These are phyloP conservation scores for Phylloscopus whistleri DNA, from an alignment of 2,113 vertebrate genomes.

Conservation along the genomic window DNA sequence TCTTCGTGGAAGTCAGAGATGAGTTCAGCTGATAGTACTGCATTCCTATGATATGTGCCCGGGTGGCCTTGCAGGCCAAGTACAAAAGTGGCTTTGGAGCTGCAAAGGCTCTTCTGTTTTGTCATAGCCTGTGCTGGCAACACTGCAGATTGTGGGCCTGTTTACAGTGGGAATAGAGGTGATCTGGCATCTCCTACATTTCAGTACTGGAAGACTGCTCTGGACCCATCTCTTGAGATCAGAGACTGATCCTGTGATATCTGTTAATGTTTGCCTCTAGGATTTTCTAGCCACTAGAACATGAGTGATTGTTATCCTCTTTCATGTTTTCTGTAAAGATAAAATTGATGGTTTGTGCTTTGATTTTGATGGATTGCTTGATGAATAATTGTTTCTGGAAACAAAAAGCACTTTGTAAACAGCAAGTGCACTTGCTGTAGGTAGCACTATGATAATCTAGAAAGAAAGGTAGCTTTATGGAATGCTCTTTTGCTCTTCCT, in stretches of 20 bases:
- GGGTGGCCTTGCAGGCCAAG: neutral
- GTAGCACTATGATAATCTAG: neutral
- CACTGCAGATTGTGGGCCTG: fast-evolving
- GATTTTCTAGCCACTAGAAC: neutral
- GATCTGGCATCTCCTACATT: neutral
- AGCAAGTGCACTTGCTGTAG: neutral
- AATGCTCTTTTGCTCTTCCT: neutral
- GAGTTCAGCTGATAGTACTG: neutral
- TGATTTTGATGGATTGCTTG: neutral
- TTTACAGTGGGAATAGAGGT: neutral
- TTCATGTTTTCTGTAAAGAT: neutral
- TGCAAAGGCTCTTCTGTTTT: neutral
- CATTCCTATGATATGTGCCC: neutral
- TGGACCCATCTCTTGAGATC: neutral
- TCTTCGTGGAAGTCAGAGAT: neutral
- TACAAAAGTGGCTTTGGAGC: neutral
- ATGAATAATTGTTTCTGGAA: neutral
- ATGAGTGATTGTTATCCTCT: neutral
- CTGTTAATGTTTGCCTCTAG: neutral
- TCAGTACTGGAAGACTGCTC: neutral
- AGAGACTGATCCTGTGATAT: neutral
- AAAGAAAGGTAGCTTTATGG: neutral
- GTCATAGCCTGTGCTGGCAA: neutral
- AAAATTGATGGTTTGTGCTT: neutral
- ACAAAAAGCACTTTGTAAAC: neutral